A percentile compares a stretch with the other conserved stretches of the same genome.
Evolutionary conservation across 2,888 invertebrate genomes (phyloP).

Genomic region (Neoaliturus tenellus): DNA sequence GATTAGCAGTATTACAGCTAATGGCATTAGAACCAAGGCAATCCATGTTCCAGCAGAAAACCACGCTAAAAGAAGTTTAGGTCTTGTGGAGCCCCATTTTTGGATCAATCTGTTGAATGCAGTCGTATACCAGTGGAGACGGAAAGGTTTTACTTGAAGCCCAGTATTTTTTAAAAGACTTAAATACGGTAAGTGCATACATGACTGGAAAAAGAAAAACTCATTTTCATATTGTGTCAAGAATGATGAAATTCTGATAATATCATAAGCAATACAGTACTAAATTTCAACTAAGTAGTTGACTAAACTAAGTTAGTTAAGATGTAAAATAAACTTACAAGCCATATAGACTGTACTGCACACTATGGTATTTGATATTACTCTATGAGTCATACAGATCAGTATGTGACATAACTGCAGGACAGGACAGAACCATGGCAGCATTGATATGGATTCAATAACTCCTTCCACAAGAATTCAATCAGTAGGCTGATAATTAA

Average conservation of each 20-base stretch:
- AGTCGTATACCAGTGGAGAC: constrained; percentile 86
- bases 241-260: neutral
- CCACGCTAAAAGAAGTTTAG: constrained; percentile 80
- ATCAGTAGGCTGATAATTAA: no score
- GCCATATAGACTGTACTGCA: no score
- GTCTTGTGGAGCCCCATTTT: constrained; percentile 82
- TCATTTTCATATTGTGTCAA: neutral
- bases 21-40: constrained; percentile 79
- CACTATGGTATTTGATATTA: no score
- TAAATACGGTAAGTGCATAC: constrained; percentile 89
- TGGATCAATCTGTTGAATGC: constrained; percentile 86
- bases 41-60: constrained; percentile 82
- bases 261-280: no score
- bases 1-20: constrained; percentile 74
- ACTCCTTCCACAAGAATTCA: no score
- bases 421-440: no score
- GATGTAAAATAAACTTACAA: no score
- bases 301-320: no score
- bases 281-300: no score
- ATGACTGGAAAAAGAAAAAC: constrained; percentile 79
- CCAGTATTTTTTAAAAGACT: constrained; percentile 87
- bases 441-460: no score
- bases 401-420: no score
- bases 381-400: no score
- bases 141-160: constrained; percentile 82